Base-by-base conservation (phyloP, 2,888 invertebrate genomes). In the Agriotes lineatus region DNA sequence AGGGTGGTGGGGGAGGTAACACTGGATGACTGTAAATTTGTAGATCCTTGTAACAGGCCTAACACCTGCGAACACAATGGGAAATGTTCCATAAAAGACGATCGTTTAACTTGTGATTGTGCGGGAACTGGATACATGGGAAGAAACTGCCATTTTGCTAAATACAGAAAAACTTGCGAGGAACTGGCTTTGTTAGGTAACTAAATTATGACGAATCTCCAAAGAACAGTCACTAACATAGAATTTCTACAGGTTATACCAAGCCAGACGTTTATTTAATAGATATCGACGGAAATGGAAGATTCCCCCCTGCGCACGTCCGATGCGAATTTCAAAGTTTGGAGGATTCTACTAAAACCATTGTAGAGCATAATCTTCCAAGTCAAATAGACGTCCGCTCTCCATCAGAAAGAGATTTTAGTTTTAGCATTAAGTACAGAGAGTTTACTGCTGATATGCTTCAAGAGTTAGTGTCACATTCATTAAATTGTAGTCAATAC, bases 1-100 rank as follows among this genome's bases (percentile, higher is more conserved):
- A 87, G 94, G 72, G 93, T 93, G 0, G 93, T 95, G 0, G 96
- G 96, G 2, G 95, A 95, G 84, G 95, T 96, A 9, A 95, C 96
- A 0, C 86, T 96, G 71, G 96, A 96, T 79, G 95, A 96, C 79
- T 96, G 96, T 81, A 90, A 93, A 80, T 93, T 96, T 79, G 93
- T 96, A 1, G 94, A 96, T 84, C 95, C 96, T 0, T 96, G 96
- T 79, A 91, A 91, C 35, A 86, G 95, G 70, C 96, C 96, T 0
- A 95, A 96, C 77, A 95, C 95, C 45, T 97, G 97, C 79, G 96
- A 96, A 78, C 96, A 97, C 80, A 95, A 93, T 0, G 96, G 96
- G 0, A 91, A 93, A 77, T 97, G 97, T 84, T 93, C 95, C 19
- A 94, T 96, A 0, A 91, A 93, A 79, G 95, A 96, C 81, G 94